Percentiles rank a stretch among this genome's conserved stretches.
phyloP scores from a whole-genome alignment of 2,888 invertebrate species.

The Eugnorisma glareosa region DNA sequence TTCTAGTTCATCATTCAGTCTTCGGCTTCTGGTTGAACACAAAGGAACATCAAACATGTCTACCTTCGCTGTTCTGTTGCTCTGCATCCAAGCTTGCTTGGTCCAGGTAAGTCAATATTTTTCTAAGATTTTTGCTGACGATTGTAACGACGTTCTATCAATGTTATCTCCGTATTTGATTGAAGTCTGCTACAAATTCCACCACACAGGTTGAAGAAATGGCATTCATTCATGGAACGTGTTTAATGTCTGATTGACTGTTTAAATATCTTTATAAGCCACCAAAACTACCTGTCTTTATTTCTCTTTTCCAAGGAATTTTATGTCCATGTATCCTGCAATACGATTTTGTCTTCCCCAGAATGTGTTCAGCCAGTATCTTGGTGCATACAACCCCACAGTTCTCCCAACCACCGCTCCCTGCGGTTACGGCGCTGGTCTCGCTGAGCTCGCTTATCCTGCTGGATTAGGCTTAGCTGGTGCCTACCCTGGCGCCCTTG shows the following conservation, averaged over 20 bases:
- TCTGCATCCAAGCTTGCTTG: constrained; percentile 73
- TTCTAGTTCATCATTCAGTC: constrained; percentile 17
- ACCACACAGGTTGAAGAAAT: background rate
- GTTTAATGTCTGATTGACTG: background rate
- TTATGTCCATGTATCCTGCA: background rate
- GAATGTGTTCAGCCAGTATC: constrained; percentile 45
- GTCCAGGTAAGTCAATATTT: constrained; percentile 66
- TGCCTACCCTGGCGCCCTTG: background rate
- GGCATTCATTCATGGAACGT: background rate
- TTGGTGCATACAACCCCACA: constrained; percentile 28
- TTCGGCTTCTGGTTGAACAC: constrained; percentile 36
- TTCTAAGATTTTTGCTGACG: background rate
- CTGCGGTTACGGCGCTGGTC: constrained; percentile 36
- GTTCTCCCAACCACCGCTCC: constrained; percentile 19
- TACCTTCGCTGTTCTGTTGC: constrained; percentile 68
- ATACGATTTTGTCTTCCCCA: background rate
- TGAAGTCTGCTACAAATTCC: background rate
- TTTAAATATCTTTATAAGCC: background rate
- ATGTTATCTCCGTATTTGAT: background rate
- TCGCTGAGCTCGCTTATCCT: constrained; percentile 26
- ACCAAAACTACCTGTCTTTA: background rate
- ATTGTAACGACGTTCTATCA: too few species aligned
- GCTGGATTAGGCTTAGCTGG: constrained; percentile 24
- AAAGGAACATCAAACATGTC: constrained; percentile 65
- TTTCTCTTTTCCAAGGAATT: background rate